These are phyloP conservation scores for Ptiloglossa arizonensis DNA, from an alignment of 1,140 invertebrate species.

Conservation along the genomic window DNA sequence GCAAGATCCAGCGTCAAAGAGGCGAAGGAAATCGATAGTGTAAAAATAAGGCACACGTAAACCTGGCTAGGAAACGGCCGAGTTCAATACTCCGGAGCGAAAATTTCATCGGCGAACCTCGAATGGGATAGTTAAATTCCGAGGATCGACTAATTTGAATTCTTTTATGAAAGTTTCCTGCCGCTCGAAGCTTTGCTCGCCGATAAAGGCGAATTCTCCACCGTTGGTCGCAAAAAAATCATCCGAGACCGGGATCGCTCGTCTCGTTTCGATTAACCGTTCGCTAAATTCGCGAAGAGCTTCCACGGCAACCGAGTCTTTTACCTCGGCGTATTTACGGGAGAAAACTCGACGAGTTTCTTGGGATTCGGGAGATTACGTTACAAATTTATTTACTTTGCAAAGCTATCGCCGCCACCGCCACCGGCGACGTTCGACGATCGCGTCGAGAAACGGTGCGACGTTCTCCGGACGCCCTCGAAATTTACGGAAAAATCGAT, in stretches of 20 bases:
- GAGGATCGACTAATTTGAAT: constrained; percentile 64
- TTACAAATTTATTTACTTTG: constrained; percentile 21
- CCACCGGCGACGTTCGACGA: not conserved
- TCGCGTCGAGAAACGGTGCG: not conserved
- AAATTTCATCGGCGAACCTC: constrained; percentile 62
- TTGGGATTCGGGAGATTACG: not conserved
- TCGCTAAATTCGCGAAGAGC: constrained; percentile 18
- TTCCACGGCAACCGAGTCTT: constrained; percentile 11
- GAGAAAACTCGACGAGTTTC: not conserved
- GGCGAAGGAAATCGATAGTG: constrained; percentile 65
- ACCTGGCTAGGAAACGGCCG: constrained; percentile 8
- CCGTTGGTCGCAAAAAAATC: constrained; percentile 37
- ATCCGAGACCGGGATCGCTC: constrained; percentile 27
- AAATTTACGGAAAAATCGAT: constrained; percentile 32
- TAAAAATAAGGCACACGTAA: constrained; percentile 69
- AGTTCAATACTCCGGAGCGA: constrained; percentile 60
- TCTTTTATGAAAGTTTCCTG: constrained; percentile 62
- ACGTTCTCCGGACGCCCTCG: not conserved
- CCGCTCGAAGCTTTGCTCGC: constrained; percentile 18
- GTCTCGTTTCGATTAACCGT: constrained; percentile 52
- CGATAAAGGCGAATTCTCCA: constrained; percentile 55
- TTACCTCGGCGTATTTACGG: not conserved
- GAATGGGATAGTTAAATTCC: constrained; percentile 64
- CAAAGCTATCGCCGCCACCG: not conserved
- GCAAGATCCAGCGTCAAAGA: constrained; percentile 58